phyloP scores from a whole-genome alignment of 2,113 vertebrate species.

The Phyllopteryx taeniolatus region DNA sequence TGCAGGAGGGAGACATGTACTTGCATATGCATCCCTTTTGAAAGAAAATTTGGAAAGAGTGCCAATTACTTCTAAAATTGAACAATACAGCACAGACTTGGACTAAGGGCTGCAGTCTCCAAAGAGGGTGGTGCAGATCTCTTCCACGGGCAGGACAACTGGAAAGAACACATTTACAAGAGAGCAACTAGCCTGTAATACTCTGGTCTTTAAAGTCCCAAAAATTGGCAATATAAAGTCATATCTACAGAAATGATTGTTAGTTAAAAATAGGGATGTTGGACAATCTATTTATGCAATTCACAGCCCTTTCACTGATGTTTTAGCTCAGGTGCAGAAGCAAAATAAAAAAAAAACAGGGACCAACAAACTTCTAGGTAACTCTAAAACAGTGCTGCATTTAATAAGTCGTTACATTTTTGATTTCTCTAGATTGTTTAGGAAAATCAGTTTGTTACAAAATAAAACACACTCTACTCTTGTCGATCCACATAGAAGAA shows the following conservation, averaged over 20 bases:
- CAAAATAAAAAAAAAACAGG: conserved; percentile 21
- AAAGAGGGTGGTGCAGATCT: conserved; percentile 24
- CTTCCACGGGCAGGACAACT: conserved; percentile 13
- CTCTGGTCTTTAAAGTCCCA: conserved; percentile 29
- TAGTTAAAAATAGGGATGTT: conserved; percentile 6
- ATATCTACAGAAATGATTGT: conserved; percentile 53
- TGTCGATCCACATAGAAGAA: conserved; percentile 24
- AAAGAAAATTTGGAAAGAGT: conserved; percentile 21
- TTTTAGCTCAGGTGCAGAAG: conserved; percentile 37
- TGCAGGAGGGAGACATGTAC: conserved; percentile 28
- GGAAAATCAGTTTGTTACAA: conserved; percentile 74
- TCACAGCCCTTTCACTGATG: conserved; percentile 72
- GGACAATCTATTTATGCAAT: conserved; percentile 45
- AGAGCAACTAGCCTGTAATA: conserved; percentile 35
- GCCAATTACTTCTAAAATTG: conserved; percentile 6
- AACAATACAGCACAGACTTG: conserved; percentile 9
- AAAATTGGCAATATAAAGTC: conserved; percentile 33
- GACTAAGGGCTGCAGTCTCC: conserved; percentile 12
- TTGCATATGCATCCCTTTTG: conserved; percentile 47
- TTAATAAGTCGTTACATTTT: conserved; percentile 29
- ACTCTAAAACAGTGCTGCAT: conserved; percentile 62
- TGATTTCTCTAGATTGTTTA: conserved; percentile 36
- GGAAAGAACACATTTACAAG: conserved; percentile 40
- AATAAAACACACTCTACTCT: conserved; percentile 63
- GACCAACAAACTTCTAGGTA: conserved; percentile 45